These are phyloP conservation scores for Drosophila merina DNA, from an alignment of 2,888 invertebrate species.

Conservation along the genomic window DNA sequence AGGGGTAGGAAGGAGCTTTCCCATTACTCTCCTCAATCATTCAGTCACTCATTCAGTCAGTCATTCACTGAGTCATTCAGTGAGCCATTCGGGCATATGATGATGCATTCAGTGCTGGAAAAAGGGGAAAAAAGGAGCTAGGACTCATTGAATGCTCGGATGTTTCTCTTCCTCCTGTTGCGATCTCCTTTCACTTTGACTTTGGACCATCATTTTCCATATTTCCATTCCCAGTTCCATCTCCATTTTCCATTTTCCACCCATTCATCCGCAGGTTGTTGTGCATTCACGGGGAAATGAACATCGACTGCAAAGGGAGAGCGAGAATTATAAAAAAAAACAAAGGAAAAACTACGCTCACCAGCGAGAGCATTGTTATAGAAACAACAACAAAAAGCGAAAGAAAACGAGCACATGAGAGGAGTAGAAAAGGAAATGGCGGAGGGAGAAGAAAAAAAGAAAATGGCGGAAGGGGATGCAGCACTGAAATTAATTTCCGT, in stretches of 20 bases:
- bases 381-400: constrained; percentile 32
- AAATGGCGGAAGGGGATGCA: constrained; percentile 30
- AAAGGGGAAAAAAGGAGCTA: constrained; percentile 18
- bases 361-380: constrained; percentile 46
- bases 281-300: constrained; percentile 72
- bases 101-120: constrained; percentile 44
- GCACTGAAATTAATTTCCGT: constrained; percentile 72
- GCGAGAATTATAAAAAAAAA: constrained; percentile 60
- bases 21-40: constrained; percentile 26
- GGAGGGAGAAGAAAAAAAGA: constrained; percentile 7
- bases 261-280: constrained; percentile 38
- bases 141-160: constrained; percentile 47
- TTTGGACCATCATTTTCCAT: constrained; percentile 42
- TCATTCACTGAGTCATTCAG: constrained; percentile 13
- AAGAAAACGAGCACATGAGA: constrained; percentile 31
- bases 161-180: constrained; percentile 25
- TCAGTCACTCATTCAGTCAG: constrained; percentile 1
- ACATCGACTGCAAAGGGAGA: constrained; percentile 56
- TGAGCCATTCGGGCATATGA: constrained; percentile 54
- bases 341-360: constrained; percentile 34
- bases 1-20: constrained; percentile 4
- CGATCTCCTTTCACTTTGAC: constrained; percentile 45
- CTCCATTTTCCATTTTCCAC: constrained; percentile 41
- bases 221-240: constrained; percentile 43
- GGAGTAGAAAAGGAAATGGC: not conserved